Evolutionary conservation across 1,140 invertebrate genomes (phyloP).

Genomic region (Macrobrachium nipponense): DNA sequence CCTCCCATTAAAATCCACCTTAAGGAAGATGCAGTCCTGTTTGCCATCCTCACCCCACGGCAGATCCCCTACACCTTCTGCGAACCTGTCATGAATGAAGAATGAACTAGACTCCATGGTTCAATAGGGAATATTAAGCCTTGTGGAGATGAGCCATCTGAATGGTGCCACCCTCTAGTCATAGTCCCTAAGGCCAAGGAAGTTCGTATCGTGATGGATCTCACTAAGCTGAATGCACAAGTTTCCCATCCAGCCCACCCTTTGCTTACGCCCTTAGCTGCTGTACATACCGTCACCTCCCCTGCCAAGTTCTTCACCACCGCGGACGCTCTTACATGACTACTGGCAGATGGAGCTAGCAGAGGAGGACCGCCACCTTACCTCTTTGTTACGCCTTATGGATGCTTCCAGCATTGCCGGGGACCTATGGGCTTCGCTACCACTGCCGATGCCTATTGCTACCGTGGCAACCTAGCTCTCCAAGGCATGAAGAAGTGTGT

Average conservation of each 20-base stretch:
- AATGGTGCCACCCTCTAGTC: slow-evolving; percentile 8
- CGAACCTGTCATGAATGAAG: slow-evolving; percentile 13
- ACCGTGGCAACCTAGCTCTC: too few relatives aligned
- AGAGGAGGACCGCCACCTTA: not conserved
- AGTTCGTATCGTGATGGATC: not conserved
- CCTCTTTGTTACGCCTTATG: not conserved
- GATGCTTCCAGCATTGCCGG: not conserved
- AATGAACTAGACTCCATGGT: not conserved
- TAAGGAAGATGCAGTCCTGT: too few relatives aligned
- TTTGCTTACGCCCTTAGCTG: not conserved
- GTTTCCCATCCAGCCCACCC: not conserved
- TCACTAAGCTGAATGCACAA: not conserved
- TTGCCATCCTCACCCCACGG: not conserved
- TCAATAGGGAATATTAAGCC: slow-evolving; percentile 14
- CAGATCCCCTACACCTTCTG: not conserved
- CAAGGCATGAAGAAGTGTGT: too few relatives aligned
- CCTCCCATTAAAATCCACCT: too few relatives aligned
- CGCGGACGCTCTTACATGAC: not conserved
- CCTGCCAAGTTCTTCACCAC: not conserved
- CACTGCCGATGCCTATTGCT: not conserved
- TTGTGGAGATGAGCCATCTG: not conserved
- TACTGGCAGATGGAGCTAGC: slow-evolving; percentile 15
- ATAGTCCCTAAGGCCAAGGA: not conserved
- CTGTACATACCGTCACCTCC: not conserved
- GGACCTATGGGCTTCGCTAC: not conserved